Evolutionary conservation across 1,140 invertebrate genomes (phyloP).

Genomic region (Pogonomyrmex barbatus): DNA sequence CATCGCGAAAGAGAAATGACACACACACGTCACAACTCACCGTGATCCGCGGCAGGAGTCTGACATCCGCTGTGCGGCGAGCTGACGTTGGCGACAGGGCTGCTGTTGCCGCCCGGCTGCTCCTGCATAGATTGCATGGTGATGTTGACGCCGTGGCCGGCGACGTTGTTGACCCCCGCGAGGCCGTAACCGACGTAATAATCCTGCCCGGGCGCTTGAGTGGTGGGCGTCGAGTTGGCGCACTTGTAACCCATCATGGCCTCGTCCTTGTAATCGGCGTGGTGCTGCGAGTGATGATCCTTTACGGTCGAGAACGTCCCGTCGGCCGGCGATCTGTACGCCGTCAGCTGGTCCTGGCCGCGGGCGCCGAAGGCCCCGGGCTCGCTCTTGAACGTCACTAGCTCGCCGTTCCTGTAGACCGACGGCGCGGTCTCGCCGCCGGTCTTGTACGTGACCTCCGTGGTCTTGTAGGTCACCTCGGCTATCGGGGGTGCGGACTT

Average conservation of each 20-base stretch:
- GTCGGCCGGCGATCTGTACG: constrained; percentile 73
- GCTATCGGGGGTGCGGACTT: constrained; percentile 82
- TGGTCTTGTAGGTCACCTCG: constrained; percentile 85
- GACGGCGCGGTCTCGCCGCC: constrained; percentile 73
- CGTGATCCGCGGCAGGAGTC: constrained; percentile 79
- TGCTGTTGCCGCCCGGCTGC: constrained; percentile 73
- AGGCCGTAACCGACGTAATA: constrained; percentile 83
- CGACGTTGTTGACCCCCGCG: constrained; percentile 72
- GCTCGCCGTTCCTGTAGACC: constrained; percentile 82
- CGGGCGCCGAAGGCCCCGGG: constrained; percentile 70
- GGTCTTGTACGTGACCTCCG: constrained; percentile 85
- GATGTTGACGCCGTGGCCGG: constrained; percentile 75
- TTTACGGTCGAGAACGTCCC: constrained; percentile 74
- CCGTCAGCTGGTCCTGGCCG: constrained; percentile 72
- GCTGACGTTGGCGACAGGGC: constrained; percentile 75
- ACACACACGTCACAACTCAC: constrained; percentile 71
- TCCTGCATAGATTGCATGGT: constrained; percentile 78
- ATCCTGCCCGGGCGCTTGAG: constrained; percentile 76
- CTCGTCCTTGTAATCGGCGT: constrained; percentile 81
- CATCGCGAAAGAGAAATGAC: not conserved
- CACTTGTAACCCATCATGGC: constrained; percentile 77
- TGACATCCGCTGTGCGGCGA: constrained; percentile 79
- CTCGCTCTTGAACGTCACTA: constrained; percentile 83
- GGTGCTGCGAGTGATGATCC: constrained; percentile 78
- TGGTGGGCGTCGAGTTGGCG: constrained; percentile 47